Percentiles rank a stretch among this genome's conserved stretches.
These are phyloP conservation scores for Muscicapa adusta DNA, from an alignment of 2,113 vertebrate genomes.

Conservation along the genomic window DNA sequence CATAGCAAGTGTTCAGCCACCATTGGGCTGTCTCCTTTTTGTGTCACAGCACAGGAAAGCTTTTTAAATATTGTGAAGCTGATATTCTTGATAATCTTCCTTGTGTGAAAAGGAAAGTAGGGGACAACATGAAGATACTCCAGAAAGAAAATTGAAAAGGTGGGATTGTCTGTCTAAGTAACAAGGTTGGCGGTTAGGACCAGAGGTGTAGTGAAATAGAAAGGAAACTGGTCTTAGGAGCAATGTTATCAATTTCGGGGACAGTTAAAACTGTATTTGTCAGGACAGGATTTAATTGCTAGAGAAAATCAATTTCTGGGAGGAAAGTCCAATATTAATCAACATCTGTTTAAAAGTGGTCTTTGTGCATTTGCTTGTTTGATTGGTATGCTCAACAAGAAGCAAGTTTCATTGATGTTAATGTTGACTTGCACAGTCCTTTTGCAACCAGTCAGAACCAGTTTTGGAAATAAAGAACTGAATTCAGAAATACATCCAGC, in stretches of 20 bases:
- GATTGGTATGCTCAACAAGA: neutral
- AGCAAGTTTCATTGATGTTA: neutral
- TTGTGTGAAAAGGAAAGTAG: neutral
- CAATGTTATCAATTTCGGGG: neutral
- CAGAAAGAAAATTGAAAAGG: neutral
- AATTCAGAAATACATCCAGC: neutral
- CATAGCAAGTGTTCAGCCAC: neutral
- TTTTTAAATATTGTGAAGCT: neutral
- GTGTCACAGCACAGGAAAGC: neutral
- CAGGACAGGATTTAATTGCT: slow-evolving; percentile 11
- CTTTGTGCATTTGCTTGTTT: neutral
- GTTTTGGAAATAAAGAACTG: neutral
- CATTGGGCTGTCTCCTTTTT: neutral
- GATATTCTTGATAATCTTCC: neutral
- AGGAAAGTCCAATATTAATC: slow-evolving; percentile 30
- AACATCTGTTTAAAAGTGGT: neutral
- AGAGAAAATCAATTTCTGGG: neutral
- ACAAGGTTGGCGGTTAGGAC: neutral
- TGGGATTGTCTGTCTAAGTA: neutral
- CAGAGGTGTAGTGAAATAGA: neutral
- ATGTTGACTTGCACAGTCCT: neutral
- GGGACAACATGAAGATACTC: neutral
- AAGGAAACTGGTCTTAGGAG: neutral
- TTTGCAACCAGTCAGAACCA: neutral
- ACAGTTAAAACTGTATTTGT: neutral